Evolutionary conservation across 2,113 vertebrate species (phyloP).

Genomic region (Tyto alba): DNA sequence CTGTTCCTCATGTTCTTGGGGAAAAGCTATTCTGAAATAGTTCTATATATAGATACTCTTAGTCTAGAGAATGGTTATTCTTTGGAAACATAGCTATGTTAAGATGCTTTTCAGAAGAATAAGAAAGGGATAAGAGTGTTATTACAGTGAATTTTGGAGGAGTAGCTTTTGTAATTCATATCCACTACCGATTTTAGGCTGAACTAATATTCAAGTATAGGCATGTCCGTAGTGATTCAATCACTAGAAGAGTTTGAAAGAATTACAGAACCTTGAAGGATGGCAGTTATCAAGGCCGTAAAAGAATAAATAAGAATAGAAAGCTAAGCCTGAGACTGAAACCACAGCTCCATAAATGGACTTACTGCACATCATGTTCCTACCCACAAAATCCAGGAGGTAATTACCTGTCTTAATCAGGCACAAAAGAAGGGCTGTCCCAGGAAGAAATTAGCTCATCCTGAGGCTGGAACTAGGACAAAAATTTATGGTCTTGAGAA

Average conservation of each 20-base stretch:
- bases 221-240: not conserved
- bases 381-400: conserved; percentile 8
- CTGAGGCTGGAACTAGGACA: not conserved
- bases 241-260: not conserved
- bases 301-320: not conserved
- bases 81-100: not conserved
- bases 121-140: not conserved
- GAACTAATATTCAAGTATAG: not conserved
- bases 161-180: not conserved
- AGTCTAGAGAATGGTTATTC: not conserved
- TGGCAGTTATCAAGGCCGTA: not conserved
- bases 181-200: not conserved
- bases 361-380: not conserved
- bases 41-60: not conserved
- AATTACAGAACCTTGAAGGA: not conserved
- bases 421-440: conserved; percentile 10
- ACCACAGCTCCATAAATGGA: conserved; percentile 26
- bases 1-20: not conserved
- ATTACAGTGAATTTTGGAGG: not conserved
- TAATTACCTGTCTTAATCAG: conserved; percentile 43
- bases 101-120: not conserved
- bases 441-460: conserved; percentile 48
- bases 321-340: conserved; percentile 1
- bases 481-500: not conserved
- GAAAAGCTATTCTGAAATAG: not conserved